Base-by-base conservation (phyloP, 1,140 invertebrate species). In the Amyelois transitella region DNA sequence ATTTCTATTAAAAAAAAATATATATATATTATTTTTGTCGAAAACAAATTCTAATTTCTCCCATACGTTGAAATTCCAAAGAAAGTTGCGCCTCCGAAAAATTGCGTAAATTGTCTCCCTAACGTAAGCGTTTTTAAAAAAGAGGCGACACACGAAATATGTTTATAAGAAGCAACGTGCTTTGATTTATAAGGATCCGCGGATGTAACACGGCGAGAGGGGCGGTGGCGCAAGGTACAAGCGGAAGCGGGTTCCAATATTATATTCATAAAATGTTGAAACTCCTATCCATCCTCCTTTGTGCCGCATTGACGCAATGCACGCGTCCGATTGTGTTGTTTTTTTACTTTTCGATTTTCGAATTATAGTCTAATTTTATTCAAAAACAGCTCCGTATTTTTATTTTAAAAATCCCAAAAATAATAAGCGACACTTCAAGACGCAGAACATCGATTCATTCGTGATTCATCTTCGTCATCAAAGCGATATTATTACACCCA, bases 111-210 rank as follows among this genome's bases (percentile, higher is more conserved):
- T 43, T 43, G 24, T 49, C 49, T 62, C 59, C 58, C 61, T 65
- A 68, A 76, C 58, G 59, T 69, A 72, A 68, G 64, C 64, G 58
- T 69, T 76, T 79, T 84, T 75, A 69, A 80, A 86, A 77, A 73
- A 66, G 68, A 75, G 61, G 54, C 62, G 76, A 83, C 79, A 75
- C 69, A 71, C 72, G 57, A 84, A 86, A 84, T 86, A 86, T 86
- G 83, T 83, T 86, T 83, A 86, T 86, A 77, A 83, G 80, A 67
- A 77, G 71, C 69, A 81, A 83, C 80, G 77, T 79, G 75, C 65
- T 73, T 77, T 86, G 83, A 86, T 86, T 86, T 86, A 86, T 75
- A 79, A 76, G 72, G 65, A 73, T 62, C 62, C 61, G 66, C 44
- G 62, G 69, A 69, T 72, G 67, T 63, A 64, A 73, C 67, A 65